These are phyloP conservation scores for Linnaemya vulpina DNA, from an alignment of 2,888 invertebrate species.

Conservation along the genomic window DNA sequence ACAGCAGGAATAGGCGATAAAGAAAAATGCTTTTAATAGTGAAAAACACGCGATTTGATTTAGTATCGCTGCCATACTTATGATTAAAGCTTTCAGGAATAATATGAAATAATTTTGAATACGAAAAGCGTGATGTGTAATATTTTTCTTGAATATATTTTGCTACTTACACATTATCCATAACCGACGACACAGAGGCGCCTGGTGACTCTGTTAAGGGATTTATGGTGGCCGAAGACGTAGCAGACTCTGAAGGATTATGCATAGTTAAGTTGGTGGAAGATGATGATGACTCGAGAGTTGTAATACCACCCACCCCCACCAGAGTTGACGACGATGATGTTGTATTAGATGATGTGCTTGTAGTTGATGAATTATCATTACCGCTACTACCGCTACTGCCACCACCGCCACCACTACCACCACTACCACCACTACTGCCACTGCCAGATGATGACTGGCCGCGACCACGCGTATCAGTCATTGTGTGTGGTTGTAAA, in stretches of 20 bases:
- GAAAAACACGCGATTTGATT: conserved; percentile 46
- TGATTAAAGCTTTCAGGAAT: conserved; percentile 26
- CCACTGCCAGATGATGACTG: conserved; percentile 74
- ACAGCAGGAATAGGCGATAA: not conserved
- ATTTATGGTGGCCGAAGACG: conserved; percentile 66
- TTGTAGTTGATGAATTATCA: conserved; percentile 73
- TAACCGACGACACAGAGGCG: conserved; percentile 67
- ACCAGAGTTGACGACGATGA: conserved; percentile 73
- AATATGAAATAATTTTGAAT: conserved; percentile 22
- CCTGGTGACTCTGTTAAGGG: conserved; percentile 66
- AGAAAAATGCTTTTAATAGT: conserved; percentile 14
- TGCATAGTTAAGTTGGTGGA: conserved; percentile 67
- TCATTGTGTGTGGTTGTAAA: conserved; percentile 77
- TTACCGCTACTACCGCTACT: conserved; percentile 72
- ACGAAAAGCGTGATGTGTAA: conserved; percentile 24
- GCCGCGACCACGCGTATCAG: conserved; percentile 81
- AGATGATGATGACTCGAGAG: conserved; percentile 66
- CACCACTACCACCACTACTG: conserved; percentile 70
- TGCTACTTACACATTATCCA: conserved; percentile 74
- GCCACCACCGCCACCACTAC: conserved; percentile 74
- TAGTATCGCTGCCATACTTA: not conserved
- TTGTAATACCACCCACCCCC: conserved; percentile 71
- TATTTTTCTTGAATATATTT: conserved; percentile 8
- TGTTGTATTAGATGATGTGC: conserved; percentile 73
- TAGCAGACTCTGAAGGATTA: conserved; percentile 67